A percentile compares a stretch with the other conserved stretches of the same genome.
Evolutionary conservation across 2,888 invertebrate genomes (phyloP).

Genomic region (Psylliodes chrysocephalus): DNA sequence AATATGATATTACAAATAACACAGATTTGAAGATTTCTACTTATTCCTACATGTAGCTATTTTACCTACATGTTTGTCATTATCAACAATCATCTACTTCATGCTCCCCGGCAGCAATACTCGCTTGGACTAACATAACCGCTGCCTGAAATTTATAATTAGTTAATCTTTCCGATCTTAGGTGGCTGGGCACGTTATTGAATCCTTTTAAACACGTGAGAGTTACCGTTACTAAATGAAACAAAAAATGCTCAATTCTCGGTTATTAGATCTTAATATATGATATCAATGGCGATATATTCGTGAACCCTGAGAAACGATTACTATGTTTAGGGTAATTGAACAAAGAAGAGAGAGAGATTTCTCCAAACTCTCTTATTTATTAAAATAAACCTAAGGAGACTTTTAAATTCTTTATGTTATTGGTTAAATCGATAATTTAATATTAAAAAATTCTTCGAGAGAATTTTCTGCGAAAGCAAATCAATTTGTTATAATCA

Average conservation of each 20-base stretch:
- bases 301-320: no score
- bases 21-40: no score
- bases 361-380: no score
- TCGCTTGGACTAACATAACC: not conserved
- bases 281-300: no score
- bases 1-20: no score
- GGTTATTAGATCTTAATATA: slow-evolving; percentile 46
- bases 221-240: slow-evolving; percentile 41
- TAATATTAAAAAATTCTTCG: not conserved
- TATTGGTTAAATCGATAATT: no score
- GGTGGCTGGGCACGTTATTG: slow-evolving; percentile 46
- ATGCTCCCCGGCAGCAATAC: not conserved
- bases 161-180: slow-evolving; percentile 42
- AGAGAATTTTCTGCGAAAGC: not conserved
- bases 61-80: slow-evolving; percentile 2
- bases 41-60: no score
- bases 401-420: no score
- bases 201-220: slow-evolving; percentile 50
- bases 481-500: slow-evolving; percentile 16
- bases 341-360: no score
- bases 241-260: slow-evolving; percentile 41
- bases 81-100: not conserved
- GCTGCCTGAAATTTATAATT: slow-evolving; percentile 45
- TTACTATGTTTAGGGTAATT: no score
- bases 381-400: no score